phyloP scores from a whole-genome alignment of 2,888 invertebrate genomes.

The Campaea margaritaria region DNA sequence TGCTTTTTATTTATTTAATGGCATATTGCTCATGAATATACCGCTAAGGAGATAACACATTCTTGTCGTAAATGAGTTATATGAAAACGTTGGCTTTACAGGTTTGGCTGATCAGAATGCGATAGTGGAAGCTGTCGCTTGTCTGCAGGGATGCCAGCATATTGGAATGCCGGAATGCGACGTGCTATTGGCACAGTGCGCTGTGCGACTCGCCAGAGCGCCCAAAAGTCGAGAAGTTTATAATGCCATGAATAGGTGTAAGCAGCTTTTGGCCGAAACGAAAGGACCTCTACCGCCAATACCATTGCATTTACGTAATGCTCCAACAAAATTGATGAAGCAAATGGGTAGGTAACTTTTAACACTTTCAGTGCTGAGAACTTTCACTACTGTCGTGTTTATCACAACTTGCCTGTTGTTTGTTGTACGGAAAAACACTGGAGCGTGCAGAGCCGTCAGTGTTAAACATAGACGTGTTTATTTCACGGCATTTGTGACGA shows the following conservation, averaged over 20 bases:
- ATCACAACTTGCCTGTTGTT: no score
- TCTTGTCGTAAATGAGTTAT: no score
- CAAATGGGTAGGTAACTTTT: conserved; percentile 83
- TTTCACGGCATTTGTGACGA: no score
- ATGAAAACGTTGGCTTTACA: conserved; percentile 51
- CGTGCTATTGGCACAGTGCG: conserved; percentile 91
- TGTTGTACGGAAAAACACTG: no score
- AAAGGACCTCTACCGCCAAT: conserved; percentile 90
- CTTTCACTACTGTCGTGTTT: no score
- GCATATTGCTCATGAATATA: no score
- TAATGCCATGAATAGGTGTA: conserved; percentile 86
- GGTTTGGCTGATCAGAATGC: conserved; percentile 88
- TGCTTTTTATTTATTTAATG: no score
- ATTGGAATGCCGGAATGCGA: conserved; percentile 94
- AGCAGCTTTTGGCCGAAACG: conserved; percentile 83
- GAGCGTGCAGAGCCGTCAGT: no score
- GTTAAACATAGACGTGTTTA: no score
- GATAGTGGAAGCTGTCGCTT: conserved; percentile 88
- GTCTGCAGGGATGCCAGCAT: conserved; percentile 91
- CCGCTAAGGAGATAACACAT: no score
- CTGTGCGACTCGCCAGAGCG: conserved; percentile 90
- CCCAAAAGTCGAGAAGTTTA: conserved; percentile 89
- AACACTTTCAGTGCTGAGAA: no score
- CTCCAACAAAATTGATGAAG: conserved; percentile 91
- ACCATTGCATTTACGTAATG: conserved; percentile 92